Percentiles rank a stretch among this genome's conserved stretches.
Conservation (phyloP, 2,888 invertebrate species). For the Cryptocephalus moraei region DNA sequence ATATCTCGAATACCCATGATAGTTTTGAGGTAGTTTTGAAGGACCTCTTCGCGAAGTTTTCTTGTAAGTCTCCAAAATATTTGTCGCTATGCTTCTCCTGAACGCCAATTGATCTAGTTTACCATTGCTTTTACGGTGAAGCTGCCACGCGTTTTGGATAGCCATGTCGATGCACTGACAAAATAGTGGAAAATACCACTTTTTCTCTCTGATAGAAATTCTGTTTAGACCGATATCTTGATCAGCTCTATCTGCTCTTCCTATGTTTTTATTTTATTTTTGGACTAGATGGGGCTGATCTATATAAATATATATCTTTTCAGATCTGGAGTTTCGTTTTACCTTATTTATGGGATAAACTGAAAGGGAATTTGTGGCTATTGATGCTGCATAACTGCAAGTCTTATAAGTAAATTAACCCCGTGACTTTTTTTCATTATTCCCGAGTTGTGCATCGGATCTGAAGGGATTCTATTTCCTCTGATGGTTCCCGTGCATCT, state of each 20-base stretch:
- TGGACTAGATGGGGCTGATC: neutral
- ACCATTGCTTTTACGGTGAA: neutral
- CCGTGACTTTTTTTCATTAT: neutral
- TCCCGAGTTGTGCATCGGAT: neutral
- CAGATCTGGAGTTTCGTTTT: neutral
- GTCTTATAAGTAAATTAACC: conserved; percentile 10
- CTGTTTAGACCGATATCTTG: neutral
- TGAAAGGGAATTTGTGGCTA: neutral
- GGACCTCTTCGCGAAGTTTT: neutral
- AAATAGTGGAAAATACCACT: conserved; percentile 1
- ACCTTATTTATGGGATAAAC: neutral
- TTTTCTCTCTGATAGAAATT: neutral
- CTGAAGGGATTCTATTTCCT: neutral
- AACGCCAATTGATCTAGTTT: neutral
- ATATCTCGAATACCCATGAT: neutral
- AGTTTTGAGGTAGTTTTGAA: neutral
- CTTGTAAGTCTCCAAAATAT: neutral
- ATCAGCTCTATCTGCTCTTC: neutral
- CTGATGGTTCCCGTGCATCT: too few relatives aligned
- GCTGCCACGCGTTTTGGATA: neutral
- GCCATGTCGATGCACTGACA: conserved; percentile 1
- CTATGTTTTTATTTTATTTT: neutral
- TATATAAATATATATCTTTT: neutral
- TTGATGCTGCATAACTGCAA: conserved; percentile 3
- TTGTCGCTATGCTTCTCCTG: neutral